Base-by-base conservation (phyloP, 2,888 invertebrate species). In the Philonicus albiceps region DNA sequence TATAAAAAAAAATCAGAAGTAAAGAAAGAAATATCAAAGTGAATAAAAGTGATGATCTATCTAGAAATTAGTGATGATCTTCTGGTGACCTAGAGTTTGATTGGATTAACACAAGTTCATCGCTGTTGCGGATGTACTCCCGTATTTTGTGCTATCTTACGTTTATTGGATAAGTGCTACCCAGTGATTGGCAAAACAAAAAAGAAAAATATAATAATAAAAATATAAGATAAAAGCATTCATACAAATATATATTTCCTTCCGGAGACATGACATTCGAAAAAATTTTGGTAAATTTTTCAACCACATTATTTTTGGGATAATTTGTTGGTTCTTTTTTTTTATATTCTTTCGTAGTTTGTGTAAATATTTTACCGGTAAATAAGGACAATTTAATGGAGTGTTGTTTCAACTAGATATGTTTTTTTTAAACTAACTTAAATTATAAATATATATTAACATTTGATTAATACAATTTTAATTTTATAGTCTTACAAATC, bases 231-330 rank as follows among this genome's bases (percentile, higher is more conserved):
- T 72, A 27, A 43, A 84, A 73, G 19, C 27, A 64, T 73, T 43
- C 27, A 22, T 64, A 64, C 22, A 37, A 81, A 75, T 43, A 76
- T 22, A 75, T 30, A 76, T 89, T 88, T 89, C 89, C 89, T 89
- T 89, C 89, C 89, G 91, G 89, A 91, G 91, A 91, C 90, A 91
- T 91, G 91, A 90, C 90, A 89, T 89, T 89, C 90, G 89, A 88
- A 88, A 89, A 90, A 89, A 90, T 90, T 88, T 89, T 91, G 91
- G 91, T 91, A 89, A 91, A 53, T 75, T 34, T 55, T 37, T 72
- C 27, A 78, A 64, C 37, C 34, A 43, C 40, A 27, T 84, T 43
- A 73, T 53, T 85, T 85, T 53, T 49, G 49, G 64, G 22, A 64
- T 22, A 64, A 22, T 11, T 64, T 64, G 64, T 27, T 64, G 64